Evolutionary conservation across 2,888 invertebrate genomes (phyloP), one percentile per base, ranked within the genome.

Genomic region (Teinopalpus imperialis): DNA sequence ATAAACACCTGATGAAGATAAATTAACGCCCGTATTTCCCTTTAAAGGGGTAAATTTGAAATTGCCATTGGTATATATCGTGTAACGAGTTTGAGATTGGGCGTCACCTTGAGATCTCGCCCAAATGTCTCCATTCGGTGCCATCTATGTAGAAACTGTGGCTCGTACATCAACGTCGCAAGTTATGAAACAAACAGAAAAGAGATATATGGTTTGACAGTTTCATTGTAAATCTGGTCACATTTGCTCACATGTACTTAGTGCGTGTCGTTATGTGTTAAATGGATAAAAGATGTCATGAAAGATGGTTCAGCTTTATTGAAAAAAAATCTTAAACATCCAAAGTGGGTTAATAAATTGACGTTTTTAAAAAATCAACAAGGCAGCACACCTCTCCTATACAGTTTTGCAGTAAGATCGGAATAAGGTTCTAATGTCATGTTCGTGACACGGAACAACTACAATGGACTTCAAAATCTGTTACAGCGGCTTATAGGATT

Each of bases 21-120:
- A 46, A 46, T 46, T 46, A 46, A 53, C 60, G 62, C 68, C 69
- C 61, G 61, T 61, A 76, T 71, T 63, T 65, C 70, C 70, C 74
- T 75, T 69, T 69, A 70, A 41, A 13, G 24, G 60, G 72, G 68
- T 76, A 73, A 69, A 79, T 75, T 71, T 76, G 66, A 80, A 81
- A 80, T 82, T 79, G 77, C 74, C 69, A 66, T 59, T 57, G 64
- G 63, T 71, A 74, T 66, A 70, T 56, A 13, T 70, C 64, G 50
- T 59, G 65, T 82, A 83, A 86, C 81, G 81, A 81, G 80, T 70
- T 79, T 78, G 78, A 76, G 77, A 85, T 85, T 73, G 78, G 81
- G 51, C 55, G 62, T 54, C 64, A 62, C 66, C 70, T 72, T 64
- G 58, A 54, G 64, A 76, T 73, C 74, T 77, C 78, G 74, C 73